These are phyloP conservation scores for Meganola albula DNA, from an alignment of 2,888 invertebrate genomes.

Conservation along the genomic window DNA sequence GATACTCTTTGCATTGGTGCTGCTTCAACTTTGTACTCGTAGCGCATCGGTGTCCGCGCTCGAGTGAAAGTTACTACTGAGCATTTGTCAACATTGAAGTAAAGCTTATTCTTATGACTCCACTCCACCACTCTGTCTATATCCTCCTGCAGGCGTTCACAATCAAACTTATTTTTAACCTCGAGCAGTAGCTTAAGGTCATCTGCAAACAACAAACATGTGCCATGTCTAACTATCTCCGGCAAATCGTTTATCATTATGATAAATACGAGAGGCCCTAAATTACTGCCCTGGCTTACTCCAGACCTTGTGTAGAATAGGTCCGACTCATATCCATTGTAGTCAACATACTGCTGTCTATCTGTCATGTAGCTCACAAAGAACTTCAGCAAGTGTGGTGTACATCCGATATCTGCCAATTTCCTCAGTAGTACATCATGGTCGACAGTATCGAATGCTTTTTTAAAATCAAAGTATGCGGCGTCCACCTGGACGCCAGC, in stretches of 20 bases:
- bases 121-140: background rate
- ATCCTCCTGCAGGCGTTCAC: no score
- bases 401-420: background rate
- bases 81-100: background rate
- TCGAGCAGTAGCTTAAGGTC: constrained; percentile 4
- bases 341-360: background rate
- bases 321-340: background rate
- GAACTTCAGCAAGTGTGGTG: background rate
- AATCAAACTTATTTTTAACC: background rate
- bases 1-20: background rate
- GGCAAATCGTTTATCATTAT: constrained; percentile 2
- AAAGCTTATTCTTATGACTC: background rate
- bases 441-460: constrained; percentile 2
- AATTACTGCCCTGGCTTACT: constrained; percentile 4
- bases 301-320: constrained; percentile 2
- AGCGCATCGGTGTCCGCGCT: background rate
- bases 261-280: constrained; percentile 2
- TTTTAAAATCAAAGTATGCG: constrained; percentile 1
- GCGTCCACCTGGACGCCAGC: background rate
- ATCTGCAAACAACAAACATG: background rate
- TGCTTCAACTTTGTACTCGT: background rate
- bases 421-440: background rate
- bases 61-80: no score
- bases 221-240: no score
- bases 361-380: background rate